phyloP scores from a whole-genome alignment of 2,113 vertebrate genomes.

The Philantomba maxwellii region DNA sequence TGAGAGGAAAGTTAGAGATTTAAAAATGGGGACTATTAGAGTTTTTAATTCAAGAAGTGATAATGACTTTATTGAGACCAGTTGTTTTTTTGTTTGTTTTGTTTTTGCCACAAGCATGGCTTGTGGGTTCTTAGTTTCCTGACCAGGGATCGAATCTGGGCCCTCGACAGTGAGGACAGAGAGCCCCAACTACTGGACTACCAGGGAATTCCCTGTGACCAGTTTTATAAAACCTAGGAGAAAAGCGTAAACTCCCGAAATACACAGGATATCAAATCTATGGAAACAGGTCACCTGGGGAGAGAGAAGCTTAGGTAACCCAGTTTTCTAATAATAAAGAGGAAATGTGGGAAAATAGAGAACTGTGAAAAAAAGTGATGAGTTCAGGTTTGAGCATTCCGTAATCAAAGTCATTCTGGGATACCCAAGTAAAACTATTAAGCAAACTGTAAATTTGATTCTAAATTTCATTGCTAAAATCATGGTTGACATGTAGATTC shows the following conservation, averaged over 20 bases:
- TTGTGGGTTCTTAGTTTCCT: background rate
- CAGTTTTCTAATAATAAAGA: background rate
- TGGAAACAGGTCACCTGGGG: background rate
- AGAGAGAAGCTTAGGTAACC: background rate
- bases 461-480: background rate
- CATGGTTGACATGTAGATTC: background rate
- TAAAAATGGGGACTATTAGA: background rate
- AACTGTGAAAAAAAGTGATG: background rate
- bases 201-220: background rate
- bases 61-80: background rate
- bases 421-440: background rate
- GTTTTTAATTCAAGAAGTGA: background rate
- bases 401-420: background rate
- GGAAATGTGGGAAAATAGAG: background rate
- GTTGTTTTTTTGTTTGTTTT: background rate
- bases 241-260: background rate
- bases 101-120: background rate
- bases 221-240: background rate
- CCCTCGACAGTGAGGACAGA: background rate
- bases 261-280: background rate
- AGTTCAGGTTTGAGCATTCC: background rate
- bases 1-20: background rate
- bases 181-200: background rate
- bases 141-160: background rate
- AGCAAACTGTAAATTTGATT: background rate